Evolutionary conservation across 2,888 invertebrate species (phyloP), one percentile per base, ranked within the genome.

Genomic region (Dryobotodes eremita): DNA sequence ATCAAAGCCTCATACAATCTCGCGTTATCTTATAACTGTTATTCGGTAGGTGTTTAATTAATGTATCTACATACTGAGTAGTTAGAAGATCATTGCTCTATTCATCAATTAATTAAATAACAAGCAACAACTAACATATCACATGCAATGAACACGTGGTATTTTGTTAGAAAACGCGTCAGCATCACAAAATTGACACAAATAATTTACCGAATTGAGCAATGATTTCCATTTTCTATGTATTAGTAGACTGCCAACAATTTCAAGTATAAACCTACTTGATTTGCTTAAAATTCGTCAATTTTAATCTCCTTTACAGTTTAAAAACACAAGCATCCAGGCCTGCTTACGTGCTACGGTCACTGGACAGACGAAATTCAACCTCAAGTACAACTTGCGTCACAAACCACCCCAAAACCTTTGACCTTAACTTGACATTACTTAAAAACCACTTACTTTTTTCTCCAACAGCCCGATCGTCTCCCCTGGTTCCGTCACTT

Each of bases 351-450:
- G 53, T 53, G 31, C 53, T 62, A 64, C 62, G 76, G 76, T 71
- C 59, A 65, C 15, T 15, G 23, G 26, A 79, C 69, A 11, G 8
- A 76, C 79, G 70, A 90, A 86, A 82, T 75, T 81, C 69, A 80
- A 87, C 86, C 84, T 75, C 86, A 86, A 64, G 6, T 8, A 68
- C 84, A 46, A 80, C 80, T 83, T 89, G 82, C 90, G 89, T 90
- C 90, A 86, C 79, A 46, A 59, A 78, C 72, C 82, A 86, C 80
- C 85, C 90, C 75, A 92, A 92, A 89, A 82, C 79, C 75, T 78
- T 83, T 93, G 95, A 95, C 96, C 96, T 96, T 94, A 92, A 87
- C 82, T 82, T 94, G 94, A 94, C 94, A 94, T 95, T 95, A 92
- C 90, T 89, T 76, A 86, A 86, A 88, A 87, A 86, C 31, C 71